phyloP scores from a whole-genome alignment of 2,113 vertebrate genomes.

The Alethe castanea region DNA sequence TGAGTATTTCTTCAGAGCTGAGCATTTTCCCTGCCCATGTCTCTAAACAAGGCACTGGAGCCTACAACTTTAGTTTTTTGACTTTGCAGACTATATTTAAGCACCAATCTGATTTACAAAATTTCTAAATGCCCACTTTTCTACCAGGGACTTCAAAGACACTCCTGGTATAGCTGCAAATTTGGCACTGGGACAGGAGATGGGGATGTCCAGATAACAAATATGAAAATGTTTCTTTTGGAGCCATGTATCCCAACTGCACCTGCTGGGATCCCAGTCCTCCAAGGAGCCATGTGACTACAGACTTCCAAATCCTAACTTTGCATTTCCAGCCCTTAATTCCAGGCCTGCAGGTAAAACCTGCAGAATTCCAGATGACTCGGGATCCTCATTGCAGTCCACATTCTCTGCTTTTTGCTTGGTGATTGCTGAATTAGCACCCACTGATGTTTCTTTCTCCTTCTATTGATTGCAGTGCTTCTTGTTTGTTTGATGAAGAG shows the following conservation, averaged over 20 bases:
- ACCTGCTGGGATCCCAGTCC: background rate
- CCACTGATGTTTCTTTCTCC: background rate
- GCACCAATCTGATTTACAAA: background rate
- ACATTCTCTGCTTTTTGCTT: background rate
- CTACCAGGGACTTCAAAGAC: background rate
- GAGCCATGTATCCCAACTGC: background rate
- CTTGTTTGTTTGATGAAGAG: background rate
- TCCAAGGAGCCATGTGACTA: background rate
- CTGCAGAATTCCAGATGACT: background rate
- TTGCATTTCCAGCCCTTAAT: background rate
- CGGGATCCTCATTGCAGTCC: fast-evolving
- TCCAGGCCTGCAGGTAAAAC: background rate
- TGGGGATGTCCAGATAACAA: background rate
- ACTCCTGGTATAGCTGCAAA: background rate
- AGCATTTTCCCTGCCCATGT: background rate
- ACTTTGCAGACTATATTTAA: background rate
- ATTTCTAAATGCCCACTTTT: background rate
- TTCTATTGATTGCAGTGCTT: background rate
- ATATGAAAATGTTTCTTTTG: background rate
- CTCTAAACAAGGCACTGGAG: background rate
- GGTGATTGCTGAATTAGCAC: background rate
- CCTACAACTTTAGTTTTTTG: background rate
- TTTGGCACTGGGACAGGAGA: background rate
- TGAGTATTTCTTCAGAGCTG: background rate
- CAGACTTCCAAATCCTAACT: background rate